Percentiles rank a stretch among this genome's conserved stretches.
These are phyloP conservation scores for Archocentrus centrarchus DNA, from an alignment of 2,113 vertebrate species.

Conservation along the genomic window DNA sequence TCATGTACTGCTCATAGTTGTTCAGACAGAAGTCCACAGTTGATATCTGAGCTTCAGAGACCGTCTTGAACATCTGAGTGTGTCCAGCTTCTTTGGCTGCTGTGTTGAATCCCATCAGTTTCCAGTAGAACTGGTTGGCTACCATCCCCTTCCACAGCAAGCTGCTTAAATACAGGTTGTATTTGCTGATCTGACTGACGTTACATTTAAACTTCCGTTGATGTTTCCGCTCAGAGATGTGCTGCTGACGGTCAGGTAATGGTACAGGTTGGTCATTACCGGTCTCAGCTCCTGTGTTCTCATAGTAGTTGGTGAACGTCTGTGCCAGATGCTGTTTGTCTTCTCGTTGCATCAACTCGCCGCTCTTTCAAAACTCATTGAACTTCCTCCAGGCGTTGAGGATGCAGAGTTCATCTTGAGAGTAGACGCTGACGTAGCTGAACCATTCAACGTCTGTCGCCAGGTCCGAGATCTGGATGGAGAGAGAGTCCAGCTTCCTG, in stretches of 20 bases:
- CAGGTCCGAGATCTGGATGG: neutral
- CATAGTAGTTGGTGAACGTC: neutral
- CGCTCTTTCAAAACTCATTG: neutral
- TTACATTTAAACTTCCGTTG: conserved; percentile 8
- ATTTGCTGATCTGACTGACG: fast-evolving
- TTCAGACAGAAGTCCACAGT: fast-evolving
- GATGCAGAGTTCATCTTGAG: conserved; percentile 2
- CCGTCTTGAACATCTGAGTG: fast-evolving
- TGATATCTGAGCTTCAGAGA: fast-evolving
- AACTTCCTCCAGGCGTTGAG: conserved; percentile 13
- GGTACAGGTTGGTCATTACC: conserved; percentile 15
- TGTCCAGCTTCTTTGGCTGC: fast-evolving
- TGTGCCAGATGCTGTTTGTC: fast-evolving
- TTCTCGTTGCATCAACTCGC: neutral
- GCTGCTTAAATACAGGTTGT: neutral
- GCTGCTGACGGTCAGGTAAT: neutral
- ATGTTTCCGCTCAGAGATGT: conserved; percentile 12
- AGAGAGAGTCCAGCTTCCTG: neutral
- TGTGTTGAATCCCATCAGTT: fast-evolving
- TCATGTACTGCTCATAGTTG: fast-evolving
- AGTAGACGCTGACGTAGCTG: conserved; percentile 6
- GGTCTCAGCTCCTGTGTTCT: neutral
- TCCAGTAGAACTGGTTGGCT: fast-evolving
- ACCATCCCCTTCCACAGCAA: neutral
- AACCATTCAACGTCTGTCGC: neutral